Conservation (phyloP, 2,797 vertebrate genomes). For the Allobates femoralis region DNA sequence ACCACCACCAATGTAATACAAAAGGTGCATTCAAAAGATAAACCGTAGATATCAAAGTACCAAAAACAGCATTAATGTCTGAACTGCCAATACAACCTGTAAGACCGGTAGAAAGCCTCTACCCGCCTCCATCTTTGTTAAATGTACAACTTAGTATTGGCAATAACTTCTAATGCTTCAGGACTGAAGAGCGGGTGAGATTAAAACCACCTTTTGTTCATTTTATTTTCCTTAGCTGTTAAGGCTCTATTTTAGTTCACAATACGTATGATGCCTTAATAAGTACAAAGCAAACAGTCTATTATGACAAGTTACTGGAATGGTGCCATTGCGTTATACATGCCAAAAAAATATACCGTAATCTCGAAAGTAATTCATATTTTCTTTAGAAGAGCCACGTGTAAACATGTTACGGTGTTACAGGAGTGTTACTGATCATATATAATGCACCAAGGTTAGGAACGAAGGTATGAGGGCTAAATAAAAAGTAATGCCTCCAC, state of each 20-base stretch:
- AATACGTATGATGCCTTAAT: background rate
- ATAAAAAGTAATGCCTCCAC: too few species aligned
- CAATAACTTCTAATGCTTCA: background rate
- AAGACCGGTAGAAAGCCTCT: background rate
- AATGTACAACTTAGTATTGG: background rate
- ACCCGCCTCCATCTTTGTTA: background rate
- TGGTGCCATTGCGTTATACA: background rate
- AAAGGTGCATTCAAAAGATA: too few species aligned
- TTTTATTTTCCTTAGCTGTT: background rate
- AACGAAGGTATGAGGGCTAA: too few species aligned
- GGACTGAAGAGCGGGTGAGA: background rate
- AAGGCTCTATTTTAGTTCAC: background rate
- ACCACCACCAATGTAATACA: too few species aligned
- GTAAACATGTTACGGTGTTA: too few species aligned
- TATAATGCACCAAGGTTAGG: too few species aligned
- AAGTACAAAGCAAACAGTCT: background rate
- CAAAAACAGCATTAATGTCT: too few species aligned
- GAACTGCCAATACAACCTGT: background rate
- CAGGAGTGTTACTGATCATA: too few species aligned
- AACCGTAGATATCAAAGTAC: too few species aligned
- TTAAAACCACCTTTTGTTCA: background rate
- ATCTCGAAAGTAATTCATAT: background rate
- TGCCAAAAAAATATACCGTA: too few species aligned
- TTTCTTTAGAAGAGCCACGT: background rate
- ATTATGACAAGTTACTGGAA: background rate